Conservation (phyloP, 2,113 vertebrate genomes). For the Ammodramus savannarum region DNA sequence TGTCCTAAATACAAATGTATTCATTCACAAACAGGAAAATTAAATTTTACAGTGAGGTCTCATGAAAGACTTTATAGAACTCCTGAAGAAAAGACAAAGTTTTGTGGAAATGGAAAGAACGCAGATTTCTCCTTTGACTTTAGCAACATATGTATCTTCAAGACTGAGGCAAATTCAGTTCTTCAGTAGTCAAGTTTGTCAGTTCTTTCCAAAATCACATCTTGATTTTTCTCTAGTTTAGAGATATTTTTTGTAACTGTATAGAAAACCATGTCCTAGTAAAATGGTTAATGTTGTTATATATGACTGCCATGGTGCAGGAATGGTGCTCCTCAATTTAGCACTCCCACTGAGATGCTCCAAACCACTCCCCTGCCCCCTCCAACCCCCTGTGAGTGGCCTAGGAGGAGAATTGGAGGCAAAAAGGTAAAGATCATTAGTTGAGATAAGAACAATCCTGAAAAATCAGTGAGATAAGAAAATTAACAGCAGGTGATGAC, state of each 20-base stretch:
- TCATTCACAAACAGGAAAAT: not conserved
- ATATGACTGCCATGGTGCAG: not conserved
- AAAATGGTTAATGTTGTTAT: not conserved
- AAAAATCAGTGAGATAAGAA: not conserved
- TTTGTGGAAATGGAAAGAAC: not conserved
- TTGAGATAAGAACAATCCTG: not conserved
- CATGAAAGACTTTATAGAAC: not conserved
- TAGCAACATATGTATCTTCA: not conserved
- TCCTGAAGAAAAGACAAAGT: not conserved
- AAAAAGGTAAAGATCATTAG: not conserved
- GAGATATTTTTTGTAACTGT: not conserved
- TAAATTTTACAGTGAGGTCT: not conserved
- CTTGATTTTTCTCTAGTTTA: not conserved
- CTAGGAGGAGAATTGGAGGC: not conserved
- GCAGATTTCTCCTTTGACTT: not conserved
- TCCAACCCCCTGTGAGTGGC: not conserved
- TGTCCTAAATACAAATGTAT: not conserved
- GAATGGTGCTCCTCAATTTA: not conserved
- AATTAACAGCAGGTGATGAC: not conserved
- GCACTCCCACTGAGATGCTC: rapidly evolving
- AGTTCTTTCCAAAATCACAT: not conserved
- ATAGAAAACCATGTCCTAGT: not conserved
- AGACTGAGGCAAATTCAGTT: not conserved
- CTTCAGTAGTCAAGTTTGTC: not conserved
- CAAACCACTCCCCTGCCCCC: rapidly evolving